Evolutionary conservation across 2,797 vertebrate genomes (phyloP).

Genomic region (Coreius guichenoti): DNA sequence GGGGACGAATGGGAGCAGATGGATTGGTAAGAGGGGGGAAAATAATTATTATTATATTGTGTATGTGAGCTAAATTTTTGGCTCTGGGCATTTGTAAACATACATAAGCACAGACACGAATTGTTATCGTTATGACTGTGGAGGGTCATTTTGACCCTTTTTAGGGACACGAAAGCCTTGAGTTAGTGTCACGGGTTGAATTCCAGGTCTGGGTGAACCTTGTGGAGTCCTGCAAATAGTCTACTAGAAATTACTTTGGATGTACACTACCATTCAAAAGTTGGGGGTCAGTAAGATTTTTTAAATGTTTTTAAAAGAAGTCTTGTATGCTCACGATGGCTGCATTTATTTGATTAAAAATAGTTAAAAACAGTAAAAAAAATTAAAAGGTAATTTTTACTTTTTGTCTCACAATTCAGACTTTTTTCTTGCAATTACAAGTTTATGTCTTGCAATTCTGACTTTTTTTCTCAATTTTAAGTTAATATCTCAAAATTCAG

Average conservation of each 20-base stretch:
- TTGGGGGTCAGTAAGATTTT: not conserved
- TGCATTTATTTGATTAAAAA: not conserved
- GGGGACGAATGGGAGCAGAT: constrained; percentile 93
- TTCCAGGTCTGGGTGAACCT: not conserved
- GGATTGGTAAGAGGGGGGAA: constrained; percentile 83
- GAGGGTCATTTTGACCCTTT: not conserved
- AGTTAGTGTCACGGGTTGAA: not conserved
- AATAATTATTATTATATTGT: not conserved
- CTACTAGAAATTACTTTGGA: not conserved
- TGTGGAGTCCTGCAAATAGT: not conserved
- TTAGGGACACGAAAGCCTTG: not conserved
- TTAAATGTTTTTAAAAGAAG: not conserved
- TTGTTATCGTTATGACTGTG: not conserved
- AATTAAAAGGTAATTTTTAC: no score
- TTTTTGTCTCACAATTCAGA: not conserved
- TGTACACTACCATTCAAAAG: not conserved
- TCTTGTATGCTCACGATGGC: not conserved
- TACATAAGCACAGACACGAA: not conserved
- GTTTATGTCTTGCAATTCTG: not conserved
- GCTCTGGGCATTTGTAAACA: not conserved
- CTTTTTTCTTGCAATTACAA: not conserved
- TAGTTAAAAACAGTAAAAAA: not conserved
- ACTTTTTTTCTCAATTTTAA: no score
- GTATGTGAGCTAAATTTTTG: not conserved
- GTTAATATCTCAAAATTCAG: no score